These are phyloP conservation scores for Acrocephalus arundinaceus DNA, from an alignment of 2,113 vertebrate genomes.

Conservation along the genomic window DNA sequence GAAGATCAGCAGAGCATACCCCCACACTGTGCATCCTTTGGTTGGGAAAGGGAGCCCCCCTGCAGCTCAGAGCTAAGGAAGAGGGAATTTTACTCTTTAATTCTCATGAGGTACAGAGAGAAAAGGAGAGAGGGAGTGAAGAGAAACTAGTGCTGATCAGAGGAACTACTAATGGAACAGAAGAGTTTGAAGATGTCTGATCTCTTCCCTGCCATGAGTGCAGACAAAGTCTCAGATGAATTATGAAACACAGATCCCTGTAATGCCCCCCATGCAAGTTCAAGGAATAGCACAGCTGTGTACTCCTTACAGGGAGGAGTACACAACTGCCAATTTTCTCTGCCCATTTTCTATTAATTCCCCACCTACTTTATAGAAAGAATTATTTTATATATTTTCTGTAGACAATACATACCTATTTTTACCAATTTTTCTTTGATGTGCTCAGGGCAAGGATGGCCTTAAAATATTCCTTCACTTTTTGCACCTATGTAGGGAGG, in stretches of 20 bases:
- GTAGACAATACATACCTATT: neutral
- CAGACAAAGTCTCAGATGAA: slow-evolving; percentile 48
- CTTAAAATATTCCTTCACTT: neutral
- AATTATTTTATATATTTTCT: neutral
- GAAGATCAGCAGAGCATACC: neutral
- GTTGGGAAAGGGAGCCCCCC: neutral
- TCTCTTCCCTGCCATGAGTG: neutral
- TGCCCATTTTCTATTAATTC: neutral
- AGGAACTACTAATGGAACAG: slow-evolving; percentile 46
- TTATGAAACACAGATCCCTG: slow-evolving; percentile 32
- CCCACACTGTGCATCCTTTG: neutral
- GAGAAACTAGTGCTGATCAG: slow-evolving; percentile 31
- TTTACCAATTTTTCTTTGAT: neutral
- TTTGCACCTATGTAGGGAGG: neutral
- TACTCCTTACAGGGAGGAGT: neutral
- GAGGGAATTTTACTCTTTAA: slow-evolving; percentile 29
- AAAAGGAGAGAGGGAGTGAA: neutral
- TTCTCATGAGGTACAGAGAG: slow-evolving; percentile 26
- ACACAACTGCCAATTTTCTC: neutral
- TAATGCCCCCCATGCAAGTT: neutral
- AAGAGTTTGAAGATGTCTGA: slow-evolving; percentile 38
- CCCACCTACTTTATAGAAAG: neutral
- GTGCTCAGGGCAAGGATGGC: neutral
- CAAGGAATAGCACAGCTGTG: neutral
- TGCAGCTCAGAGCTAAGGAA: slow-evolving; percentile 6